These are phyloP conservation scores for Oenanthe oenanthe DNA, from an alignment of 2,113 vertebrate species.

Conservation along the genomic window DNA sequence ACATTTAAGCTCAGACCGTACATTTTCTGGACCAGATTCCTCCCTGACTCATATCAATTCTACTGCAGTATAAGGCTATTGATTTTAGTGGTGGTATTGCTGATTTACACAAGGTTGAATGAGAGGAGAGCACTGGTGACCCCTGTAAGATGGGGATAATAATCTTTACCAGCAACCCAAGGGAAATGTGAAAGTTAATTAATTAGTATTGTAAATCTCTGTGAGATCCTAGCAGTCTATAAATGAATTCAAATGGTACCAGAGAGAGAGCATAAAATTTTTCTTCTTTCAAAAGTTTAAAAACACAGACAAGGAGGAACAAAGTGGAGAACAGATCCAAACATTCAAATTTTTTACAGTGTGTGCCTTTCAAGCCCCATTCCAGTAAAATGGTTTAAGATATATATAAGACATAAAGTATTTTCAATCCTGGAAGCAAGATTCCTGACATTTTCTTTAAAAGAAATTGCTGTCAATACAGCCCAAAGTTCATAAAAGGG, in stretches of 20 bases:
- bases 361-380: neutral
- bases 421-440: conserved; percentile 4
- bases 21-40: neutral
- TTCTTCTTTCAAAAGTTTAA: conserved; percentile 14
- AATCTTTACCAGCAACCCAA: conserved; percentile 46
- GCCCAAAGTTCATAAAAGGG: conserved; percentile 45
- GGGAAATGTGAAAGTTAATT: conserved; percentile 56
- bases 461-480: conserved; percentile 45
- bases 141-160: conserved; percentile 22
- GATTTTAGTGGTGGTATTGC: conserved; percentile 37
- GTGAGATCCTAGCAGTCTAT: conserved; percentile 15
- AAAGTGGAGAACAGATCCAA: neutral
- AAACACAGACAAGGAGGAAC: neutral
- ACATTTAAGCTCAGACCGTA: neutral
- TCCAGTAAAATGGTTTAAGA: neutral
- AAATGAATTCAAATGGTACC: conserved; percentile 37
- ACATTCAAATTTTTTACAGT: neutral
- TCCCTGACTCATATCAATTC: neutral
- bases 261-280: neutral
- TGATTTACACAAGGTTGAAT: conserved; percentile 58
- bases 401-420: neutral
- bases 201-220: conserved; percentile 60
- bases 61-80: neutral
- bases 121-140: conserved; percentile 16
- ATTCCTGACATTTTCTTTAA: conserved; percentile 33